Evolutionary conservation across 2,797 vertebrate species (phyloP), one percentile per base, ranked within the genome.

Genomic region (Anguilla anguilla): DNA sequence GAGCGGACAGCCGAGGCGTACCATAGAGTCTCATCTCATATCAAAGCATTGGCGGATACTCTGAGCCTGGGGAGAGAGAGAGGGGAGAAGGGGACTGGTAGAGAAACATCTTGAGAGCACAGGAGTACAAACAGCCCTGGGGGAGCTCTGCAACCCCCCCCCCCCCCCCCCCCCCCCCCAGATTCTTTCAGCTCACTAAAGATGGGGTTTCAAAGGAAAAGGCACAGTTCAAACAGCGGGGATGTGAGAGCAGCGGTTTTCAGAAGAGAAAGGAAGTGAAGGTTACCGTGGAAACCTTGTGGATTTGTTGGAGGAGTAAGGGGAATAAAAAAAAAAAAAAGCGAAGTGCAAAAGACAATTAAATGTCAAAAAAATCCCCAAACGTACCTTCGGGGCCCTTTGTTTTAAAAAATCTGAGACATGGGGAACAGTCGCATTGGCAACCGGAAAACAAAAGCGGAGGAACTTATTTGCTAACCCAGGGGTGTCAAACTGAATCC

Each of bases 101-200:
- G 53, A 31, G 49, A 57, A 84, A 19, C 77, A n/a, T 81, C 46
- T 25, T n/a, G 43, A 81, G 77, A 49, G 43, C 77, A 25, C 51
- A 55, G 31, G 22, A 84, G 82, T 84, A 84, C 82, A 55, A 53
- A 55, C 82, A 84, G 51, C 28, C 49, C 82, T 57, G 6, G 15
- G 53, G 82, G 82, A 84, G 28, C 53, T 1, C 2, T 57, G 81
- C 13, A 84, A 55, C 31, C 49, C 51, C n/a, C 13, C 49, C 28
- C 51, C 28, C 28, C 49, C n/a, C n/a, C n/a, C n/a, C n/a, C n/a
- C 53, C 51, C n/a, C 28, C 25, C 53, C 51, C n/a, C 28, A 25
- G 11, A 31, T 51, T 53, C 51, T 35, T 51, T 15, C n/a, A 17
- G 43, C n/a, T n/a, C 51, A 31, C 82, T 35, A 83, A 83, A 83